Evolutionary conservation across 2,888 invertebrate species (phyloP).

Genomic region (Cheilosia grossa): DNA sequence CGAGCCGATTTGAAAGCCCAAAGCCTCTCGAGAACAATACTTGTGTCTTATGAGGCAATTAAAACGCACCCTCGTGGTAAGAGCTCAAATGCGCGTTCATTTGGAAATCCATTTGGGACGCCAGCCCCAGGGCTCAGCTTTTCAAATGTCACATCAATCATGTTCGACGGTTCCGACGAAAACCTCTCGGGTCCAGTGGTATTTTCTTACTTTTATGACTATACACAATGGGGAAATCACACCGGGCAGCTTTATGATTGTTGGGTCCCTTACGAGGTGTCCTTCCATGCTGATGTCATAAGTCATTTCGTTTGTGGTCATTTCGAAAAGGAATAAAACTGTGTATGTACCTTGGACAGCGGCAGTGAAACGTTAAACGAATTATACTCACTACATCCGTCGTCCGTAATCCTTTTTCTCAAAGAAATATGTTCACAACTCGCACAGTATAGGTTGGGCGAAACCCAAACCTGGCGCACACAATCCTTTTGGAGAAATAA

Average conservation of each 20-base stretch:
- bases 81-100: slow-evolving; percentile 6
- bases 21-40: too few species aligned
- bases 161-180: slow-evolving; percentile 8
- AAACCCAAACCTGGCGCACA: background rate
- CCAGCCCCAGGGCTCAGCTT: slow-evolving; percentile 5
- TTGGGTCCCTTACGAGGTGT: slow-evolving; percentile 33
- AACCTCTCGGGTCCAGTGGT: background rate
- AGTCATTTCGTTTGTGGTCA: slow-evolving; percentile 57
- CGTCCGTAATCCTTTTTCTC: slow-evolving; percentile 26
- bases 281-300: slow-evolving; percentile 55
- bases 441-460: background rate
- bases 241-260: slow-evolving; percentile 47
- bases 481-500: slow-evolving; percentile 59
- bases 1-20: too few species aligned
- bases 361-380: slow-evolving; percentile 56
- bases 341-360: slow-evolving; percentile 7
- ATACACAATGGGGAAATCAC: slow-evolving; percentile 42
- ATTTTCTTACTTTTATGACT: slow-evolving; percentile 34
- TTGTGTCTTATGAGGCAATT: too few species aligned
- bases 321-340: slow-evolving; percentile 18
- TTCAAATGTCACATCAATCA: slow-evolving; percentile 44
- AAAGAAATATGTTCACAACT: background rate
- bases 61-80: background rate
- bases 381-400: slow-evolving; percentile 30
- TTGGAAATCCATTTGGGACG: slow-evolving; percentile 1